A percentile compares a stretch with the other conserved stretches of the same genome.
Conservation (phyloP, 2,888 invertebrate species). For the Anagyrus pseudococci region DNA sequence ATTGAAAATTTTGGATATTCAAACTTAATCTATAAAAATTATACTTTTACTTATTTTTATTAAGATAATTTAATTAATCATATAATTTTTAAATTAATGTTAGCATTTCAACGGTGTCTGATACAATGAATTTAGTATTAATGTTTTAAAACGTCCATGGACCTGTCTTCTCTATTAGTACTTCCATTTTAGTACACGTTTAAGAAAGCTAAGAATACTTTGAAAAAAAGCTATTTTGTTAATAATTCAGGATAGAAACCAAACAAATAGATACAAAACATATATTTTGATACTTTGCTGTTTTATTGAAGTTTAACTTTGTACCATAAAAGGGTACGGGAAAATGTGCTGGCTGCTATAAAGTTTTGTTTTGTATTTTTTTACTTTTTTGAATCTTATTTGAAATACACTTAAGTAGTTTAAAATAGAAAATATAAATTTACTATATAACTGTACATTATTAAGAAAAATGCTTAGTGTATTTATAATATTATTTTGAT, state of each 20-base stretch:
- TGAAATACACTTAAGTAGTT: conserved; percentile 9
- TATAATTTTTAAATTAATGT: background rate
- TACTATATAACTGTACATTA: conserved; percentile 23
- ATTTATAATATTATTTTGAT: conserved; percentile 37
- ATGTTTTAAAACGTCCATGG: conserved; percentile 22
- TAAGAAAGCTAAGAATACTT: conserved; percentile 28
- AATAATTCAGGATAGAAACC: conserved; percentile 54
- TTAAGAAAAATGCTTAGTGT: conserved; percentile 23
- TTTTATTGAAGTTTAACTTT: conserved; percentile 45
- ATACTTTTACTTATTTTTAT: conserved; percentile 21
- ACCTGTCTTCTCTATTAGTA: conserved; percentile 38
- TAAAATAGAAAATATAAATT: conserved; percentile 20
- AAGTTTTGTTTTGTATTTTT: conserved; percentile 13
- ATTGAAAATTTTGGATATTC: conserved; percentile 6
- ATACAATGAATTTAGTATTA: conserved; percentile 22
- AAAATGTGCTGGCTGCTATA: conserved; percentile 35
- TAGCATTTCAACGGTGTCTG: conserved; percentile 18
- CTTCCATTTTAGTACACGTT: conserved; percentile 38
- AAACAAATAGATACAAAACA: conserved; percentile 52
- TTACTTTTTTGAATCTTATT: conserved; percentile 6
- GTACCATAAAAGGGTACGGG: conserved; percentile 33
- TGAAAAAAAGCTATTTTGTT: conserved; percentile 40
- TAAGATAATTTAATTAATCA: background rate
- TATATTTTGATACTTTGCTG: conserved; percentile 58
- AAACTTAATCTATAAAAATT: background rate